Conservation (phyloP, 2,888 invertebrate species). For the Thalpophila matura region DNA sequence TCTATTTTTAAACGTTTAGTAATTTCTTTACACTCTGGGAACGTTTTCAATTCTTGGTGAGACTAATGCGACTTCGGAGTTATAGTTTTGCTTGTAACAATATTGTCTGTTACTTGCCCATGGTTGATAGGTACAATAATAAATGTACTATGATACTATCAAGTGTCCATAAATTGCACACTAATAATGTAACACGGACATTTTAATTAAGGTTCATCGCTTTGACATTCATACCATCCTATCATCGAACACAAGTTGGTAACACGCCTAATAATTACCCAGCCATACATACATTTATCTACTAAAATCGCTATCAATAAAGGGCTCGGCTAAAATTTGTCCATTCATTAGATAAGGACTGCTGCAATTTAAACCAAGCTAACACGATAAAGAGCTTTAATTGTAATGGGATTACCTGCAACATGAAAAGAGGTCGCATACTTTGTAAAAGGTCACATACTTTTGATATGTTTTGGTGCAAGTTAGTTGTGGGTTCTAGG, state of each 20-base stretch:
- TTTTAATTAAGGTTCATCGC: constrained; percentile 90
- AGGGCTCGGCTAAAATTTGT: constrained; percentile 85
- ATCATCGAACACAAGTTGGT: constrained; percentile 86
- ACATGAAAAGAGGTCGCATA: constrained; percentile 77
- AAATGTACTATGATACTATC: constrained; percentile 70
- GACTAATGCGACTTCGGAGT: constrained; percentile 85
- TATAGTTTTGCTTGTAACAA: constrained; percentile 87
- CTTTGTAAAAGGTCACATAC: constrained; percentile 74
- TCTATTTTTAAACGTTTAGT: constrained; percentile 91
- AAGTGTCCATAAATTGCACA: constrained; percentile 86
- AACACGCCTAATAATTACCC: constrained; percentile 86
- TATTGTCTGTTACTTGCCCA: constrained; percentile 82
- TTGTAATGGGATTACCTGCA: constrained; percentile 77
- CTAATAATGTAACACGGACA: constrained; percentile 90
- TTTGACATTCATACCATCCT: constrained; percentile 90
- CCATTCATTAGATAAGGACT: constrained; percentile 86
- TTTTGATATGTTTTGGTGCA: constrained; percentile 87
- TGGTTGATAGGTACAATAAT: constrained; percentile 73
- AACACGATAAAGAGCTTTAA: constrained; percentile 85
- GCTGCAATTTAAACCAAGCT: constrained; percentile 82
- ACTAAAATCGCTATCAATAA: constrained; percentile 88
- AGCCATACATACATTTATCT: constrained; percentile 78
- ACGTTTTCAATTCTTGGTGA: constrained; percentile 87
- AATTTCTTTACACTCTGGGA: constrained; percentile 90
- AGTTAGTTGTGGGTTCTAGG: constrained; percentile 90